Conservation (phyloP, 2,888 invertebrate genomes). For the Pocota personata region DNA sequence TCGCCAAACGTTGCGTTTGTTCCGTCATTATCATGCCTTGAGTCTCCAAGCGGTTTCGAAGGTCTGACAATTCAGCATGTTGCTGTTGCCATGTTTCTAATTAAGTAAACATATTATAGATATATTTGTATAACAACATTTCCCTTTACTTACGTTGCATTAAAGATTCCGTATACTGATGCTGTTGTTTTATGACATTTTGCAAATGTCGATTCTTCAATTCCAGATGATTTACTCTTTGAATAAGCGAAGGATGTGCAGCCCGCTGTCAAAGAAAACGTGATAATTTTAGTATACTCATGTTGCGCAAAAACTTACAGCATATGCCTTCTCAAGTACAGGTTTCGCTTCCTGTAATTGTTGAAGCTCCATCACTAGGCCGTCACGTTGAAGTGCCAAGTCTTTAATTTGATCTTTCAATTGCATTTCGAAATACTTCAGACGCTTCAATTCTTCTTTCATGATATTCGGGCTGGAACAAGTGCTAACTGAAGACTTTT, state of each 20-base stretch:
- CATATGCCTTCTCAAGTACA: constrained; percentile 82
- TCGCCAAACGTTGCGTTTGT: constrained; percentile 87
- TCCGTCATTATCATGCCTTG: constrained; percentile 83
- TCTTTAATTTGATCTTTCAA: constrained; percentile 82
- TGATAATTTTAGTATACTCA: background rate
- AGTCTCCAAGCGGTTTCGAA: constrained; percentile 84
- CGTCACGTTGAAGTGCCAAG: constrained; percentile 81
- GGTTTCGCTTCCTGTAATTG: constrained; percentile 83
- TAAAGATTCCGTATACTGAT: constrained; percentile 86
- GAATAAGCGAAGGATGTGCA: constrained; percentile 81
- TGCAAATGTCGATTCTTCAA: constrained; percentile 86
- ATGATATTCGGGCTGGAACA: constrained; percentile 79
- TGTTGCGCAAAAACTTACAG: constrained; percentile 77
- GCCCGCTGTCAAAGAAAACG: constrained; percentile 78
- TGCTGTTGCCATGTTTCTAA: constrained; percentile 83
- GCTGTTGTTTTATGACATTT: constrained; percentile 86
- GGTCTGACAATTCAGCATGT: constrained; percentile 82
- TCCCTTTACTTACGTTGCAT: constrained; percentile 85
- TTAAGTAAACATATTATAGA: background rate
- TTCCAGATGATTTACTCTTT: constrained; percentile 84
- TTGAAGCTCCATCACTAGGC: constrained; percentile 83
- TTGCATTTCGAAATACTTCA: constrained; percentile 81
- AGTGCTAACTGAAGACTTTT: constrained; percentile 76
- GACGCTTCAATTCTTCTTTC: constrained; percentile 81
- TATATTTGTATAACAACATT: background rate